Conservation (phyloP, 2,888 invertebrate genomes). For the Cinara cedri region DNA sequence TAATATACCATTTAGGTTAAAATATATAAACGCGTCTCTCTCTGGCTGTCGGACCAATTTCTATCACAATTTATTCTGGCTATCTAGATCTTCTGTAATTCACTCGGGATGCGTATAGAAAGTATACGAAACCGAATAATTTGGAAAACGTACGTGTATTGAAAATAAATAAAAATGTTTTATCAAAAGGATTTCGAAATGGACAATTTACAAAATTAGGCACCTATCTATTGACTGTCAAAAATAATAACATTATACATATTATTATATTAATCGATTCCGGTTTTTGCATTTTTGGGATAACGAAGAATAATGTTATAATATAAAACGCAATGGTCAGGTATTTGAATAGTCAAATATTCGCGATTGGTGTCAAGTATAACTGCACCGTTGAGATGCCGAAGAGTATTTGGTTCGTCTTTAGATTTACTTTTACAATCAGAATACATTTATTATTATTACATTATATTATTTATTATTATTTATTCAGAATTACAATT, state of each 20-base stretch:
- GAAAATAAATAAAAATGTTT: background rate
- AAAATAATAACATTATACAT: too few relatives aligned
- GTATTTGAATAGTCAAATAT: too few relatives aligned
- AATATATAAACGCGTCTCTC: constrained; percentile 1
- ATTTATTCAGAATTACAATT: too few relatives aligned
- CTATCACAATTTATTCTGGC: constrained; percentile 2
- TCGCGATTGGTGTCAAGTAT: too few relatives aligned
- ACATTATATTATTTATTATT: too few relatives aligned
- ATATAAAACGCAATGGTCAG: too few relatives aligned
- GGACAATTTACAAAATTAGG: too few relatives aligned
- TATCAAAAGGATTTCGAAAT: too few relatives aligned
- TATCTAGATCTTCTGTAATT: constrained; percentile 12
- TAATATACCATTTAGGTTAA: constrained; percentile 33
- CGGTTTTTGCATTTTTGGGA: background rate
- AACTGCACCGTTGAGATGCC: background rate
- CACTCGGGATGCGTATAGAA: background rate
- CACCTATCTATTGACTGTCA: too few relatives aligned
- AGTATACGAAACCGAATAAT: constrained; percentile 3
- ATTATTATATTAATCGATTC: too few relatives aligned
- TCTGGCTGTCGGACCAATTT: constrained; percentile 3
- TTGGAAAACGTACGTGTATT: constrained; percentile 35
- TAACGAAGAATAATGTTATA: background rate
- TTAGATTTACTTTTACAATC: too few relatives aligned
- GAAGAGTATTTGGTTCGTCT: background rate
- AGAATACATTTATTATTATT: too few relatives aligned